A percentile compares a stretch with the other conserved stretches of the same genome.
These are phyloP conservation scores for Callyntrura sp. DNA, from an alignment of 2,888 invertebrate species.

Conservation along the genomic window DNA sequence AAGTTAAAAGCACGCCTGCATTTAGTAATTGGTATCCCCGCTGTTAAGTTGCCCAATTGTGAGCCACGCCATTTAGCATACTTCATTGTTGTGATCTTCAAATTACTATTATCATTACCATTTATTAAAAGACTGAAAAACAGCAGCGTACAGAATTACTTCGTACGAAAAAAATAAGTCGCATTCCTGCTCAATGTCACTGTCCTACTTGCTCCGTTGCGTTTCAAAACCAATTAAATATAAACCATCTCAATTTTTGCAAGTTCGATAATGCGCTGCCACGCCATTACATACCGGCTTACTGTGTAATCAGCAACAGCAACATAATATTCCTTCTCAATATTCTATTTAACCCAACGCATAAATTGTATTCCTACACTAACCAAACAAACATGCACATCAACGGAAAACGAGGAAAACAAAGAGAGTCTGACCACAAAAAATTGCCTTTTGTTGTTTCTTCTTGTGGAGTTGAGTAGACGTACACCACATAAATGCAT, in stretches of 20 bases:
- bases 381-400: too few species aligned
- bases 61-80: slow-evolving; percentile 17
- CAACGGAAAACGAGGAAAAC: too few species aligned
- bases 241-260: background rate
- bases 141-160: too few species aligned
- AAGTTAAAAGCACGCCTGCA: background rate
- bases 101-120: background rate
- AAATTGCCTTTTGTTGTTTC: too few species aligned
- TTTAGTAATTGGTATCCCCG: background rate
- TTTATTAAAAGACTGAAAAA: background rate
- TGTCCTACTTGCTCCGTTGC: slow-evolving; percentile 56
- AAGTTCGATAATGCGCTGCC: background rate
- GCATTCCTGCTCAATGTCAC: slow-evolving; percentile 63
- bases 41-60: background rate
- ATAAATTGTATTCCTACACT: too few species aligned
- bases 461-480: too few species aligned
- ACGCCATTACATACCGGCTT: too few species aligned
- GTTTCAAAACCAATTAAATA: slow-evolving; percentile 38
- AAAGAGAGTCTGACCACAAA: too few species aligned
- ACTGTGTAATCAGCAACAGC: too few species aligned
- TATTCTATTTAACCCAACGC: too few species aligned
- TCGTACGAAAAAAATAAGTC: slow-evolving; percentile 31
- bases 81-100: background rate
- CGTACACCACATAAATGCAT: too few species aligned
- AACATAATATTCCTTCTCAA: too few species aligned